Evolutionary conservation across 2,888 invertebrate genomes (phyloP).

Genomic region (Cantharis rustica): DNA sequence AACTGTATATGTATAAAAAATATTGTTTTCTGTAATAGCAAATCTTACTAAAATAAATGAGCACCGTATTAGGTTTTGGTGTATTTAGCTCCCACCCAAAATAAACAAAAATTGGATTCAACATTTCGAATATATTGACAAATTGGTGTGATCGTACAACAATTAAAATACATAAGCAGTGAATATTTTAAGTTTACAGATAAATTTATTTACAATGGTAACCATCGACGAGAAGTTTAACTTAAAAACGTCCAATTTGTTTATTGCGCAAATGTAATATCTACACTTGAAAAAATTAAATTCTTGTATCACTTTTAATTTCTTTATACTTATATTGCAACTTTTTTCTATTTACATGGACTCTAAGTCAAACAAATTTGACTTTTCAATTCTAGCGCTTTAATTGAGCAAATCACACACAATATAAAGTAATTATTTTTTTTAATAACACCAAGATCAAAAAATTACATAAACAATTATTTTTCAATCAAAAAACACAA

Average conservation of each 20-base stretch:
- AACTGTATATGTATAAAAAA: too few relatives aligned
- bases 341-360: neutral
- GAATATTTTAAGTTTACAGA: conserved; percentile 14
- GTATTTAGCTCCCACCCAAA: too few relatives aligned
- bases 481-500: neutral
- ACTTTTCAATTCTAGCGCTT: neutral
- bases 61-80: too few relatives aligned
- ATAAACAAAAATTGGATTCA: neutral
- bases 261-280: neutral
- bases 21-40: too few relatives aligned
- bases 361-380: neutral
- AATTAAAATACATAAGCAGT: conserved; percentile 17
- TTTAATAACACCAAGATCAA: neutral
- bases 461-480: neutral
- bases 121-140: neutral
- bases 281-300: neutral
- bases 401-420: neutral
- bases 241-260: conserved; percentile 4
- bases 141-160: conserved; percentile 12
- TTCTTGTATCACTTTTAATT: neutral
- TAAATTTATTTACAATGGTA: conserved; percentile 23
- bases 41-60: too few relatives aligned
- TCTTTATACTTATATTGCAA: neutral
- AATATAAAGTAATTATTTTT: neutral
- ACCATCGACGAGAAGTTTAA: conserved; percentile 12